A percentile compares a stretch with the other conserved stretches of the same genome.
phyloP scores from a whole-genome alignment of 2,888 invertebrate genomes.

The Bursaphelenchus okinawaensis region DNA sequence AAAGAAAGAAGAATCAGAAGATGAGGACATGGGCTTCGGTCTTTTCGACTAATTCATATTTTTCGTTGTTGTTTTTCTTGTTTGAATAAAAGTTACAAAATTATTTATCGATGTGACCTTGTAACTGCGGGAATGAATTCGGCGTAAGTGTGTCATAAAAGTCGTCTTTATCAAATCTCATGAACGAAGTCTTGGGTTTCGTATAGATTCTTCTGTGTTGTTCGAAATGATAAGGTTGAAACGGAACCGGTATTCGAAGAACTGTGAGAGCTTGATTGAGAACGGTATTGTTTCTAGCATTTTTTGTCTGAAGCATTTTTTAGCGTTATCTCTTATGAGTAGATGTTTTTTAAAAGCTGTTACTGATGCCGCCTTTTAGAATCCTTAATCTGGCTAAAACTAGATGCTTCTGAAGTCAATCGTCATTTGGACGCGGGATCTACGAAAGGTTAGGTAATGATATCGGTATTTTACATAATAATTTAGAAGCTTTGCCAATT shows the following conservation, averaged over 20 bases:
- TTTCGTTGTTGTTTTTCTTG: conserved; percentile 19
- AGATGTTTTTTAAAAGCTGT: no score
- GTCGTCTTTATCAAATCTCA: not conserved
- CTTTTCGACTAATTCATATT: conserved; percentile 61
- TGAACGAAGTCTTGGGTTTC: not conserved
- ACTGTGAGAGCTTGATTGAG: not conserved
- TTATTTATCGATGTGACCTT: conserved; percentile 1
- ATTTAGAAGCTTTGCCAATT: conserved; percentile 15
- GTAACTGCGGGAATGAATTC: conserved; percentile 13
- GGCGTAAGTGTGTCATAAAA: not conserved
- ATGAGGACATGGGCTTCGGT: conserved; percentile 65
- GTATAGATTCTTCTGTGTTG: not conserved
- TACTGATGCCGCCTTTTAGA: no score
- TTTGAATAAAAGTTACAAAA: conserved; percentile 17
- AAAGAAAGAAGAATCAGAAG: conserved; percentile 60
- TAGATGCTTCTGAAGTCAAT: not conserved
- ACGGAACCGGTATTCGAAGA: not conserved
- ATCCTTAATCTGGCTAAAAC: not conserved
- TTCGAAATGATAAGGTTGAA: not conserved
- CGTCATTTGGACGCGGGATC: not conserved
- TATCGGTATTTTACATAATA: not conserved
- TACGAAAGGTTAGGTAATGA: not conserved
- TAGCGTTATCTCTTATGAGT: no score
- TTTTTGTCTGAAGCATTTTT: not conserved
- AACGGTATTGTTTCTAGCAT: not conserved